Evolutionary conservation across 2,113 vertebrate genomes (phyloP).

Genomic region (Rhabdornis inornatus): DNA sequence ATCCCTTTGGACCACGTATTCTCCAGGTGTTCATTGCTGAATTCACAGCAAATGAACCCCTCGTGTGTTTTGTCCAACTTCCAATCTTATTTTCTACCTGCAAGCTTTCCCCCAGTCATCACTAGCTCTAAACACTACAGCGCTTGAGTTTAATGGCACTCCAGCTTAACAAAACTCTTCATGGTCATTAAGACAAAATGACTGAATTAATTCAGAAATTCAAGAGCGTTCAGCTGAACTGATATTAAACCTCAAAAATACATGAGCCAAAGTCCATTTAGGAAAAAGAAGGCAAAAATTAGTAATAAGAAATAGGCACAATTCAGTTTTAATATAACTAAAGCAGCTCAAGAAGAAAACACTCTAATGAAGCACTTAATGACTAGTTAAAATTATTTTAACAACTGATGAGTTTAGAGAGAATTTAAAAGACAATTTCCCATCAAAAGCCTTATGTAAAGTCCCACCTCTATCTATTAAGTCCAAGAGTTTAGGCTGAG

Average conservation of each 20-base stretch:
- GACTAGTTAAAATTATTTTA: conserved; percentile 46
- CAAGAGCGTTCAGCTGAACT: conserved; percentile 33
- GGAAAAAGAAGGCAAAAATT: conserved; percentile 3
- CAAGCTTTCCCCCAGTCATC: not conserved
- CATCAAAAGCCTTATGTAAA: not conserved
- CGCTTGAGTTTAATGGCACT: conserved; percentile 41
- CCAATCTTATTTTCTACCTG: conserved; percentile 7
- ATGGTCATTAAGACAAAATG: conserved; percentile 56
- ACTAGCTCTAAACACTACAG: conserved; percentile 2
- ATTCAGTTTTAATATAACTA: conserved; percentile 21
- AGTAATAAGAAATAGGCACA: conserved; percentile 16
- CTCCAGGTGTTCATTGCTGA: not conserved
- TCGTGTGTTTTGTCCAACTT: not conserved
- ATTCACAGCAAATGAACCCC: conserved; percentile 40
- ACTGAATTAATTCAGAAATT: conserved; percentile 61
- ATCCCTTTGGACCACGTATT: not conserved
- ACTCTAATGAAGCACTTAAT: conserved; percentile 63
- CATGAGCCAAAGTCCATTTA: conserved; percentile 44
- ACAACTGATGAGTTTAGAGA: conserved; percentile 23
- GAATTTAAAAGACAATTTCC: conserved; percentile 22
- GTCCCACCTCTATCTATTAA: not conserved
- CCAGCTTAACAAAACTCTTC: conserved; percentile 57
- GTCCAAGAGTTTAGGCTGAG: not conserved
- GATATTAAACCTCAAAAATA: conserved; percentile 38
- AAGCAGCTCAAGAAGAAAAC: conserved; percentile 31